These are phyloP conservation scores for Strigamia transsilvanica DNA, from an alignment of 2,888 invertebrate species.

Conservation along the genomic window DNA sequence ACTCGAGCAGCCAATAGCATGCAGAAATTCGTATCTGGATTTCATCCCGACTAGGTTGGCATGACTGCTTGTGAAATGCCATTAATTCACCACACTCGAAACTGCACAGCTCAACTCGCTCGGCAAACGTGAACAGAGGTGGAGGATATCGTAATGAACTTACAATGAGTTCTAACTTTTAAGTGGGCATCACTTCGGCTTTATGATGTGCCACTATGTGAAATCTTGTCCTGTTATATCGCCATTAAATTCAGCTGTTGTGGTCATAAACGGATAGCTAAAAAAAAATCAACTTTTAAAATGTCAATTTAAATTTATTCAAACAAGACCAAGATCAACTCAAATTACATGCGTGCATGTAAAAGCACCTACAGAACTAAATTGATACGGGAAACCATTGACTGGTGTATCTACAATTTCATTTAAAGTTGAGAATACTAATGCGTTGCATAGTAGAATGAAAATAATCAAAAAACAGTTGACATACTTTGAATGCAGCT, in stretches of 20 bases:
- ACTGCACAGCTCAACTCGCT: conserved; percentile 27
- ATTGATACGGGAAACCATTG: no score
- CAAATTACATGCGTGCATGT: no score
- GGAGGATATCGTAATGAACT: neutral
- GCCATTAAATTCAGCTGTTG: conserved; percentile 32
- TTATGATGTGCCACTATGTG: conserved; percentile 33
- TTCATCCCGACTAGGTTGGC: conserved; percentile 33
- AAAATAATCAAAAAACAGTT: no score
- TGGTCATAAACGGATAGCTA: conserved; percentile 1
- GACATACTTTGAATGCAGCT: no score
- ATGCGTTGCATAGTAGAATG: no score
- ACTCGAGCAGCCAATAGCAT: conserved; percentile 4
- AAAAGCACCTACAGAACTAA: no score
- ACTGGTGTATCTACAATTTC: no score
- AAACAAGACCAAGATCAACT: neutral
- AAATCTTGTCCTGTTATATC: conserved; percentile 5
- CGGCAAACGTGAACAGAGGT: neutral
- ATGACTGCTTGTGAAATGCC: conserved; percentile 47
- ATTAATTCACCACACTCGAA: conserved; percentile 33
- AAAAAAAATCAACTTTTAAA: neutral
- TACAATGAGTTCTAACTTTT: conserved; percentile 24
- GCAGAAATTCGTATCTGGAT: conserved; percentile 45
- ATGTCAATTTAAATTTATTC: neutral
- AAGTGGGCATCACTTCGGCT: conserved; percentile 24
- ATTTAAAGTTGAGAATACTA: no score